Percentiles rank a stretch among this genome's conserved stretches.
These are phyloP conservation scores for Eupeodes latifasciatus DNA, from an alignment of 2,888 invertebrate genomes.

Conservation along the genomic window DNA sequence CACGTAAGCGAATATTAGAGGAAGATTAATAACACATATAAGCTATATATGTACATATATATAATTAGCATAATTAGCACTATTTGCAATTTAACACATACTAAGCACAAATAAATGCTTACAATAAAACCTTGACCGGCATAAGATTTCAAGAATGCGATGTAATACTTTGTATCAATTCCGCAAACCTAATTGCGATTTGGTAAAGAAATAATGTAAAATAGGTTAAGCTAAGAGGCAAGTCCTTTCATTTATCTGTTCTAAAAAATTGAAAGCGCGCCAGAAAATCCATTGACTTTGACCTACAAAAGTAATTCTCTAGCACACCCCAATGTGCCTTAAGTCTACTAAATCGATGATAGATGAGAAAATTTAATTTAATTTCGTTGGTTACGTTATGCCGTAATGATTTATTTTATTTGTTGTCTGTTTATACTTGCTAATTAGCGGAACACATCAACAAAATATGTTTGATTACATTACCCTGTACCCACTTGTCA, in stretches of 20 bases:
- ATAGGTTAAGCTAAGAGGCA: constrained; percentile 5
- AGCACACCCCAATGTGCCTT: neutral
- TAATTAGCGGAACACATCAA: constrained; percentile 53
- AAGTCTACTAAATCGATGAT: constrained; percentile 25
- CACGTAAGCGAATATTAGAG: too few relatives aligned
- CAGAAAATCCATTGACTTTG: constrained; percentile 68
- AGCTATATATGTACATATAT: too few relatives aligned
- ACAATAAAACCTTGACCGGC: neutral
- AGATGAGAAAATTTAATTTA: constrained; percentile 37
- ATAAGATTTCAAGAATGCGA: neutral
- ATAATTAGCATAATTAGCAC: neutral
- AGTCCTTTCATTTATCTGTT: neutral
- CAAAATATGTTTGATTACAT: constrained; percentile 54
- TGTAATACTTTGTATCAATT: constrained; percentile 18
- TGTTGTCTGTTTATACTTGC: constrained; percentile 16
- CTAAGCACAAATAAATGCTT: neutral
- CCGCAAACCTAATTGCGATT: constrained; percentile 6
- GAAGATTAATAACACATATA: too few relatives aligned
- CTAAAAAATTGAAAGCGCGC: constrained; percentile 54
- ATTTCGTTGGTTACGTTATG: constrained; percentile 29
- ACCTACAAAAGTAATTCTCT: constrained; percentile 60
- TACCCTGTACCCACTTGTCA: constrained; percentile 22
- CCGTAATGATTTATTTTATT: constrained; percentile 15
- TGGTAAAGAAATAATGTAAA: neutral
- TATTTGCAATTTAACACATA: neutral